Percentiles rank a stretch among this genome's conserved stretches.
Evolutionary conservation across 2,797 vertebrate genomes (phyloP).

Genomic region (Dendrocincla fuliginosa): DNA sequence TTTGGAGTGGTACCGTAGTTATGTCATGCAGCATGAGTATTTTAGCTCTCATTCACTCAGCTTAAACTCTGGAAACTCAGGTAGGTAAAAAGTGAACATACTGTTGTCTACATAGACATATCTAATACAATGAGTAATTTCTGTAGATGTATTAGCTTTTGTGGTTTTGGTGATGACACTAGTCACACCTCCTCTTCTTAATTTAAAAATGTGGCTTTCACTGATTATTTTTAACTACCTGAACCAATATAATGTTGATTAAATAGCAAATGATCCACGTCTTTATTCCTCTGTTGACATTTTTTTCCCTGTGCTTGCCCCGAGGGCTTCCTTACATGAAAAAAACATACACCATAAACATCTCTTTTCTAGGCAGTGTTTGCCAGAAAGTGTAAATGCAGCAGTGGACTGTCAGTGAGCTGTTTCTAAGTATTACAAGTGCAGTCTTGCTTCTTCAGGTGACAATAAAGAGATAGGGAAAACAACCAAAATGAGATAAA

Average conservation of each 20-base stretch:
- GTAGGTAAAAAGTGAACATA: neutral
- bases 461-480: neutral
- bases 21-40: neutral
- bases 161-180: neutral
- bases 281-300: neutral
- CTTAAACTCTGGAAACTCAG: neutral
- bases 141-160: neutral
- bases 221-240: neutral
- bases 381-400: neutral
- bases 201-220: neutral
- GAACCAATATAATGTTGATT: neutral
- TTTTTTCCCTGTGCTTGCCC: accelerated
- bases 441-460: neutral
- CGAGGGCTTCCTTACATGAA: neutral
- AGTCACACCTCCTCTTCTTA: neutral
- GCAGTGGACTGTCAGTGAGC: neutral
- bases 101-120: neutral
- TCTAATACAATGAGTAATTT: neutral
- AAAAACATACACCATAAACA: neutral
- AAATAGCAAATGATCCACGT: neutral
- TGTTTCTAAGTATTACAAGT: neutral
- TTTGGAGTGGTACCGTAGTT: neutral
- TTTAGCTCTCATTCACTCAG: neutral
- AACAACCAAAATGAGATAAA: neutral
- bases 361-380: neutral